These are phyloP conservation scores for Aegithalos caudatus DNA, from an alignment of 2,113 vertebrate species.

Conservation along the genomic window DNA sequence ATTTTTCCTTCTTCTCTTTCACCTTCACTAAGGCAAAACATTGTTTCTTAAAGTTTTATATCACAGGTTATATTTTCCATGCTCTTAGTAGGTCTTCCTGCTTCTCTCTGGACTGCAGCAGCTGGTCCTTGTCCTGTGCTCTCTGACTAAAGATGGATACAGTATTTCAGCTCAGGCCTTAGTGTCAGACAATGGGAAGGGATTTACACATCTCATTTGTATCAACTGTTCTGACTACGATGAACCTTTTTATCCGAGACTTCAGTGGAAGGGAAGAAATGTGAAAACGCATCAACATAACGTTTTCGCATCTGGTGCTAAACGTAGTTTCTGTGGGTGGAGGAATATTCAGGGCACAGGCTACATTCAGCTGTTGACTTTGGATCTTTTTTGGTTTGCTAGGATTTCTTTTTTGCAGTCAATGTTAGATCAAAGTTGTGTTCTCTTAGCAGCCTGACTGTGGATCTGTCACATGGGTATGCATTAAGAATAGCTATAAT, in stretches of 20 bases:
- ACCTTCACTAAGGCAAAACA: background rate
- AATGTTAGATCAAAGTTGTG: background rate
- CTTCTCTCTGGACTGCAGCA: background rate
- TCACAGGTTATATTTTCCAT: background rate
- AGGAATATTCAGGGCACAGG: background rate
- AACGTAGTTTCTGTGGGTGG: background rate
- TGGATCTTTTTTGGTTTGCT: background rate
- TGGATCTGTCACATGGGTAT: background rate
- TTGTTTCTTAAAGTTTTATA: background rate
- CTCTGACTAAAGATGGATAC: background rate
- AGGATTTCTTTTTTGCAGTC: background rate
- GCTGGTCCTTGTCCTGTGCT: background rate
- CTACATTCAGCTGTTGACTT: background rate
- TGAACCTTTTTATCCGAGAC: background rate
- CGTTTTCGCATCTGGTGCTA: background rate
- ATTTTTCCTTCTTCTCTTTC: background rate
- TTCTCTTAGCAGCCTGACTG: background rate
- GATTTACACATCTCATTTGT: background rate
- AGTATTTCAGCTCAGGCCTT: background rate
- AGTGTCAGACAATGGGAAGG: background rate
- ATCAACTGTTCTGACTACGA: background rate
- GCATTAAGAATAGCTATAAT: background rate
- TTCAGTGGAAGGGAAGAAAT: background rate
- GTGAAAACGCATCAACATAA: background rate
- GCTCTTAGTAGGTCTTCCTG: background rate